Percentiles rank a stretch among this genome's conserved stretches.
Evolutionary conservation across 2,797 vertebrate genomes (phyloP).

Genomic region (Eulemur coronatus): DNA sequence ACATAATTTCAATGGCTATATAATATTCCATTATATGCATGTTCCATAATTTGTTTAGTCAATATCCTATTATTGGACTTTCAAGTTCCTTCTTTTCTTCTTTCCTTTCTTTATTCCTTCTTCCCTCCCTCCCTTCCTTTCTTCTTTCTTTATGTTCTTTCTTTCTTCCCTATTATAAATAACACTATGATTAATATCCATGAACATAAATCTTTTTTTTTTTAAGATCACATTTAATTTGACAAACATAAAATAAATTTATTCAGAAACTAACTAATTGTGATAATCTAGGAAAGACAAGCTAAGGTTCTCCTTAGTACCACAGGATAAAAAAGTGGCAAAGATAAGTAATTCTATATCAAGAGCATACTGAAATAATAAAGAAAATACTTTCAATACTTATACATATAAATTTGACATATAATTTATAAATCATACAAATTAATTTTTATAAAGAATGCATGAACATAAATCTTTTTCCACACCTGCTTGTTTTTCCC

Average conservation of each 20-base stretch:
- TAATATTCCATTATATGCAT: not conserved
- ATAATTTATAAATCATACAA: not conserved
- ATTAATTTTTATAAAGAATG: not conserved
- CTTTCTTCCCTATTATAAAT: not conserved
- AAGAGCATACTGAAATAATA: not conserved
- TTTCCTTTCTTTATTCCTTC: not conserved
- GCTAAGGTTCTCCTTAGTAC: not conserved
- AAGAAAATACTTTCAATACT: not conserved
- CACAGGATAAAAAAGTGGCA: not conserved
- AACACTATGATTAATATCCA: not conserved
- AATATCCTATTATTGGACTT: not conserved
- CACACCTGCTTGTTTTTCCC: not conserved
- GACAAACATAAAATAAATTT: fast-evolving
- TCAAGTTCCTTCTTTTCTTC: not conserved
- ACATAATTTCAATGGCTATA: not conserved
- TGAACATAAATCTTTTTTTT: no score
- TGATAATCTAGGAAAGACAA: not conserved
- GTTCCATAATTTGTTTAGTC: not conserved
- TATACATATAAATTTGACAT: not conserved
- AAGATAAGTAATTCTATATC: not conserved
- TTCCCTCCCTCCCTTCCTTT: no score
- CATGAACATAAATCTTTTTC: not conserved
- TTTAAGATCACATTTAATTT: not conserved
- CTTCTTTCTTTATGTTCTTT: not conserved
- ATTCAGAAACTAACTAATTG: not conserved